Evolutionary conservation across 2,888 invertebrate species (phyloP), one percentile per base, ranked within the genome.

Genomic region (Limenitis camilla): DNA sequence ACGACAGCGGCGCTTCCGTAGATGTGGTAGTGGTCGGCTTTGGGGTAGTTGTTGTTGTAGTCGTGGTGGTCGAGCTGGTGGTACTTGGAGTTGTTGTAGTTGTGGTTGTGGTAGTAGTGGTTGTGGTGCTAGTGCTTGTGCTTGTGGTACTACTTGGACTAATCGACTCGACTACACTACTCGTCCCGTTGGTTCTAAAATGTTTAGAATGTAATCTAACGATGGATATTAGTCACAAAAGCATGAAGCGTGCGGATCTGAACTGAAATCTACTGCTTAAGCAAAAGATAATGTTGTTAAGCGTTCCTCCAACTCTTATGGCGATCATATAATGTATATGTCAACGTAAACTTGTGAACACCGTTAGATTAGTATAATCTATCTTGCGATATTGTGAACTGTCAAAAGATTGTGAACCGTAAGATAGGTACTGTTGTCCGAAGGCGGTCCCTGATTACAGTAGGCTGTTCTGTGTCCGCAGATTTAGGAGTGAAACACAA

Each of bases 71-170:
- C 2, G 81, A 78, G 64, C 72, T 80, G 68, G 80, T 81, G 63
- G 85, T 81, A 71, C 78, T 81, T 52, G 82, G 73, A 55, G 80
- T 78, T 58, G 81, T 78, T 59, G 81, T 78, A 56, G 81, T 76
- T 5, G 79, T 74, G 3, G 76, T 78, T 3, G 80, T 76, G 1
- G 76, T 81, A 4, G 76, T 77, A 38, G 74, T 72, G 1, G 69
- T 76, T 2, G 69, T 74, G 10, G 71, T 79, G 7, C 72, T 77
- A 28, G 72, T 78, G 10, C 71, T 76, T 35, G 74, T 74, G 35
- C 68, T 74, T 38, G 69, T 67, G 42, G 65, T 66, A 29, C 66
- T 65, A 64, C 67, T 74, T 65, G 69, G 71, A 65, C 68, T 78
- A 75, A 66, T 76, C 61, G 71, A 64, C 63, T 67, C 66, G 62